Evolutionary conservation across 2,888 invertebrate genomes (phyloP), one percentile per base, ranked within the genome.

Genomic region (Lapara coniferarum): DNA sequence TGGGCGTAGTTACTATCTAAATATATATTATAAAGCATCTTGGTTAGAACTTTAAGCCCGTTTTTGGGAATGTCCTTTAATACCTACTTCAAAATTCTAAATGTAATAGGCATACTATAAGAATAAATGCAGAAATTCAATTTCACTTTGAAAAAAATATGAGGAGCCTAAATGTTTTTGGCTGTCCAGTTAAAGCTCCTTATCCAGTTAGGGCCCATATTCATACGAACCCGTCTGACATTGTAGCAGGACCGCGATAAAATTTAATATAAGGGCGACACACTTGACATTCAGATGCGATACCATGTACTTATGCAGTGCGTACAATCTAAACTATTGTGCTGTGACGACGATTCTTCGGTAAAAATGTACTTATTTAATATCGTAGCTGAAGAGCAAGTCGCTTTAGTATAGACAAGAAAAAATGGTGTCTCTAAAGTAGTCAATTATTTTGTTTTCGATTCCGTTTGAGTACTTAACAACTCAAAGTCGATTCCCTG

Each of bases 211-310:
- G 49, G 63, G 46, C 19, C 19, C 63, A 49, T 63, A 63, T 63
- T 63, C 49, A 63, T 12, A 59, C 49, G 46, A 63, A 16, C 59
- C 46, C 63, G 63, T 25, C 63, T 59, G 46, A 63, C 63, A 19
- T 46, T 16, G 59, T 16, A 58, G 12, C 49, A 25, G 46, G 49
- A n/a, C 13, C 7, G 49, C 13, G 46, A 63, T 63, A 63, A 63
- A 63, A 63, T 63, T 16, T 63, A 49, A 63, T 63, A 63, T 49
- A 49, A 49, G 49, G 63, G 19, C 46, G 63, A 63, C 63, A 49
- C 49, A 19, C 12, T 63, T 63, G 63, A 49, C 63, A 63, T 63
- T 63, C 19, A 49, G 63, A 63, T 49, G 19, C 49, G 12, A 46
- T 44, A 19, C 13, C 10, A 2, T 55, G 19, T 55, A 55, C 55